Evolutionary conservation across 2,113 vertebrate genomes (phyloP), one percentile per base, ranked within the genome.

Genomic region (Sander lucioperca): DNA sequence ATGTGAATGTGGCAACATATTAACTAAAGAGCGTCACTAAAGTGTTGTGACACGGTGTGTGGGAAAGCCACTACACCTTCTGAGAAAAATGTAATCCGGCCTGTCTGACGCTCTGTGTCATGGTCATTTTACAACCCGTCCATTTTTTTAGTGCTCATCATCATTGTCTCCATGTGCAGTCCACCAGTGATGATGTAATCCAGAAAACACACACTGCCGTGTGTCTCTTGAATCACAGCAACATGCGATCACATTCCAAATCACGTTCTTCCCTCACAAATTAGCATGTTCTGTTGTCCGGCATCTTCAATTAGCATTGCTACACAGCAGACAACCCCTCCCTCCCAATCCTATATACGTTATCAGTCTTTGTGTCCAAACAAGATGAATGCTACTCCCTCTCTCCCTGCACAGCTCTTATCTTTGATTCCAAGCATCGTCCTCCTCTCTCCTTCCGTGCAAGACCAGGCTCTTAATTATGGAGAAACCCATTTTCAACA

Each of bases 341-440:
- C 47, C 9, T 25, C n/a, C 21, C 27, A 23, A 59, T 54, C 16
- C 19, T 2, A 53, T 2, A 48, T 64, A 67, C 58, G 48, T 90
- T 93, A 94, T 92, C 92, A 84, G 84, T 86, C 68, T 66, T 73
- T 45, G 72, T 86, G 90, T 89, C 92, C 84, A 82, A 90, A 80
- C 71, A 91, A 94, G 89, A 94, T 88, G 88, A 92, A 94, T 94
- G 91, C 58, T 76, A 89, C 59, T 79, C 50, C 64, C 77, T 80
- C 58, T 72, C 82, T 57, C 74, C n/a, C 69, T 25, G 59, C 89
- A 57, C 15, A 86, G 77, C 56, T 63, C 77, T 89, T 88, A 93
- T 91, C 89, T 92, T 50, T 62, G 72, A 87, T 86, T 86, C 77
- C 33, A 36, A 77, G 81, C 59, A 1, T n/a, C 27, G 13, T 69